Evolutionary conservation across 2,888 invertebrate genomes (phyloP).

Genomic region (Pollenia amentaria): DNA sequence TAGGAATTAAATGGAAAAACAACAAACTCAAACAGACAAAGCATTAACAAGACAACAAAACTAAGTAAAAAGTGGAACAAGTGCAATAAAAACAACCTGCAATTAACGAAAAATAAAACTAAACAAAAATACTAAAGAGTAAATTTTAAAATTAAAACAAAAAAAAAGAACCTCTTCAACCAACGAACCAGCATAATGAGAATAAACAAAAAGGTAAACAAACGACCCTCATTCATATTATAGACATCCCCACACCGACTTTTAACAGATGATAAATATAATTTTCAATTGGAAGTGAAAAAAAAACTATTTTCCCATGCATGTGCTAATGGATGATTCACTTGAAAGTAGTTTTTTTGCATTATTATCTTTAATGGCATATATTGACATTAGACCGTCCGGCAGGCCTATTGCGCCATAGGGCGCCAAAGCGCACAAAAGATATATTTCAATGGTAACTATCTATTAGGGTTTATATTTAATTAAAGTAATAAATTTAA

Average conservation of each 20-base stretch:
- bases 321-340: neutral
- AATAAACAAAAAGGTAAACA: slow-evolving; percentile 37
- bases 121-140: slow-evolving; percentile 31
- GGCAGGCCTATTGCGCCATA: too few species aligned
- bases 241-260: neutral
- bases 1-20: slow-evolving; percentile 47
- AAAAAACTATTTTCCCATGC: neutral
- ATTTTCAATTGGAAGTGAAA: slow-evolving; percentile 1
- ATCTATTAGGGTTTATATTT: too few species aligned
- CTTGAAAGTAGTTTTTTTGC: too few species aligned
- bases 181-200: slow-evolving; percentile 26
- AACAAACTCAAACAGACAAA: slow-evolving; percentile 8
- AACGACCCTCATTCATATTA: slow-evolving; percentile 47
- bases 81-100: slow-evolving; percentile 60
- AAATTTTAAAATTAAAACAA: slow-evolving; percentile 13
- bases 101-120: slow-evolving; percentile 56
- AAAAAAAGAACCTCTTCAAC: neutral
- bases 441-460: too few species aligned
- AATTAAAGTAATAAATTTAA: too few species aligned
- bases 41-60: slow-evolving; percentile 35
- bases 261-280: neutral
- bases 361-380: too few species aligned
- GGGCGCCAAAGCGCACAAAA: too few species aligned
- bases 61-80: slow-evolving; percentile 67
- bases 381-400: too few species aligned